These are phyloP conservation scores for Pitta sordida DNA, from an alignment of 2,113 vertebrate genomes.

Conservation along the genomic window DNA sequence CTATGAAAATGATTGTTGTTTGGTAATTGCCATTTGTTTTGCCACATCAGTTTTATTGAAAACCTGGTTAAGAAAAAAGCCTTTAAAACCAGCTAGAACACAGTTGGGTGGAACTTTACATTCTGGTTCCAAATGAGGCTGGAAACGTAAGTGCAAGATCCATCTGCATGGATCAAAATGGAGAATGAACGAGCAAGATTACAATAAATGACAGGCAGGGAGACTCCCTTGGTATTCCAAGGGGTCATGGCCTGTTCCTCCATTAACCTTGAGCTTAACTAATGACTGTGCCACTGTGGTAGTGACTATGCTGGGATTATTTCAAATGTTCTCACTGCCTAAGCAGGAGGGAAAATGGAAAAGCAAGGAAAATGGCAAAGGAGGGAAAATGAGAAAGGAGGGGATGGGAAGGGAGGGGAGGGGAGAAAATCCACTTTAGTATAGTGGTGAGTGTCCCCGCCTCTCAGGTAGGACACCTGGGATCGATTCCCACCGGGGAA, in stretches of 20 bases:
- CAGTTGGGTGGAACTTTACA: background rate
- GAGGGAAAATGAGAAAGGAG: too few species aligned
- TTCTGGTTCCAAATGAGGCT: background rate
- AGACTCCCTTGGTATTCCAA: background rate
- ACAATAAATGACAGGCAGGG: background rate
- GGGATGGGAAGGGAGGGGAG: too few species aligned
- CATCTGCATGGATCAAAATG: background rate
- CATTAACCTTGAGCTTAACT: background rate
- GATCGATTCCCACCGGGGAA: too few species aligned
- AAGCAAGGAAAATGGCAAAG: background rate
- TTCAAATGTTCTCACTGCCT: background rate
- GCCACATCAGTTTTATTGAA: background rate
- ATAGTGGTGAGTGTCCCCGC: too few species aligned
- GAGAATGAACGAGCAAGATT: fast-evolving
- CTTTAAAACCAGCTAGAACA: background rate
- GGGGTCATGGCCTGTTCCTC: too few species aligned
- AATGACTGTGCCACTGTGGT: background rate
- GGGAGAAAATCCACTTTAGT: too few species aligned
- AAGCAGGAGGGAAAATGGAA: background rate
- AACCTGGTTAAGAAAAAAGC: background rate
- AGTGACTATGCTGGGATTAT: too few species aligned
- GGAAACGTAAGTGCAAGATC: background rate
- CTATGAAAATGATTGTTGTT: background rate
- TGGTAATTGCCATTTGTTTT: background rate
- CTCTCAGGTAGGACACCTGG: too few species aligned